Conservation (phyloP, 37 sponge, comb jelly and placozoan species). For the Aplysina aerophoba region DNA sequence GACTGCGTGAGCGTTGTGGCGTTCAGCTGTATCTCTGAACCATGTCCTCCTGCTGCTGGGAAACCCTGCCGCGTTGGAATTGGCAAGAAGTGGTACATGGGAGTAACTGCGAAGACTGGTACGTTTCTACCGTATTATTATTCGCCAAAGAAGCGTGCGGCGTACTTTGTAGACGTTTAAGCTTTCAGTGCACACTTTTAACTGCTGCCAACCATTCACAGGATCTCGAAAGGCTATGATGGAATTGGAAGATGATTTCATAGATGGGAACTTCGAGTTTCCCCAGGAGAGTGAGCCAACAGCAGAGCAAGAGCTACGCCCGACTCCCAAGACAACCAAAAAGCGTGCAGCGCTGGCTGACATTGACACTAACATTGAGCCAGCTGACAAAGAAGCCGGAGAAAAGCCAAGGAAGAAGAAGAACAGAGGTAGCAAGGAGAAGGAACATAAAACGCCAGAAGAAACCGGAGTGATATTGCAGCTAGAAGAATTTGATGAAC, state of each 20-base stretch:
- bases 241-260: not conserved
- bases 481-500: constrained; percentile 7
- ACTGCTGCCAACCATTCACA: not conserved
- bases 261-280: constrained; percentile 2
- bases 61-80: too few relatives aligned
- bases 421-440: constrained; percentile 3
- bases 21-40: too few relatives aligned
- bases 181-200: too few relatives aligned
- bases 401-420: constrained; percentile 7
- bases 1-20: too few relatives aligned
- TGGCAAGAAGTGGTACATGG: too few relatives aligned
- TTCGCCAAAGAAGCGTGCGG: too few relatives aligned
- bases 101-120: constrained; percentile 17
- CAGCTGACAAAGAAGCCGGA: constrained; percentile 8
- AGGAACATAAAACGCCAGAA: not conserved
- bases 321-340: constrained; percentile 3
- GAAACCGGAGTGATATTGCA: constrained; percentile 11
- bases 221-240: not conserved
- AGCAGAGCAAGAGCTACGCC: constrained; percentile 4
- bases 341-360: constrained; percentile 1
- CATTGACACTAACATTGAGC: constrained; percentile 3
- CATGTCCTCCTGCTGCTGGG: too few relatives aligned
- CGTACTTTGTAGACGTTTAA: too few relatives aligned
- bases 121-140: constrained; percentile 7
- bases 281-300: constrained; percentile 1